Percentiles rank a stretch among this genome's conserved stretches.
Conservation (phyloP, 2,113 vertebrate species). For the Edolisoma coerulescens region DNA sequence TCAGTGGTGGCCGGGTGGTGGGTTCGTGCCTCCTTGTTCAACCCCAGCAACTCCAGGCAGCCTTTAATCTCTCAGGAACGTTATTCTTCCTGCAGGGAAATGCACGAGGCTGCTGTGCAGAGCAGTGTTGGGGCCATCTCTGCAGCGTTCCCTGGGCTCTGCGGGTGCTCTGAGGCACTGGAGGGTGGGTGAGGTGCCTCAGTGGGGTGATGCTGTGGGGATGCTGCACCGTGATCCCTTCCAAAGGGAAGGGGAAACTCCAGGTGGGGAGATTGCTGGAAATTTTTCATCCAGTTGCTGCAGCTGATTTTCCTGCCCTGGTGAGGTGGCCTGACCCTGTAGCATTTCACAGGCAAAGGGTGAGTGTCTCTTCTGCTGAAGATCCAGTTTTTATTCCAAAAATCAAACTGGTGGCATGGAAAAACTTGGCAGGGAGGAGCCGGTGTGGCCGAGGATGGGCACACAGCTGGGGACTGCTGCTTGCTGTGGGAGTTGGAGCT, state of each 20-base stretch:
- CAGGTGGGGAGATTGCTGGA: rapidly evolving
- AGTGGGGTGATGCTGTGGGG: not conserved
- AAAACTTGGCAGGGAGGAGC: not conserved
- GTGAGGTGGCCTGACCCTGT: not conserved
- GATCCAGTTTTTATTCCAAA: not conserved
- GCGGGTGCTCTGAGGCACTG: not conserved
- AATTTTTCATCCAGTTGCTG: not conserved
- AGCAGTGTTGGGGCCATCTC: not conserved
- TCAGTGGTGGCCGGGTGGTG: rapidly evolving
- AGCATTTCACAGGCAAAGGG: not conserved
- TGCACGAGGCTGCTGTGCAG: not conserved
- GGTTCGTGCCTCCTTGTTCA: rapidly evolving
- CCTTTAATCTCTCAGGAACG: rapidly evolving
- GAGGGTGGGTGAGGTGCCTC: rapidly evolving
- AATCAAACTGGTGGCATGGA: rapidly evolving
- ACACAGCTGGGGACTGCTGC: not conserved
- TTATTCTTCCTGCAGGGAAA: not conserved
- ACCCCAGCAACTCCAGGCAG: rapidly evolving
- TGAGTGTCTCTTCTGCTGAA: not conserved
- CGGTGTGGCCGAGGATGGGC: not conserved
- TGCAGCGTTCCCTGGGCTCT: not conserved
- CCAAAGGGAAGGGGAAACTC: not conserved
- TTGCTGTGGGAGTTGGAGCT: rapidly evolving
- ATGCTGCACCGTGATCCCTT: rapidly evolving
- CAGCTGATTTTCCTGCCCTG: not conserved